These are phyloP conservation scores for Anagrus nilaparvatae DNA, from an alignment of 1,140 invertebrate genomes.

Conservation along the genomic window DNA sequence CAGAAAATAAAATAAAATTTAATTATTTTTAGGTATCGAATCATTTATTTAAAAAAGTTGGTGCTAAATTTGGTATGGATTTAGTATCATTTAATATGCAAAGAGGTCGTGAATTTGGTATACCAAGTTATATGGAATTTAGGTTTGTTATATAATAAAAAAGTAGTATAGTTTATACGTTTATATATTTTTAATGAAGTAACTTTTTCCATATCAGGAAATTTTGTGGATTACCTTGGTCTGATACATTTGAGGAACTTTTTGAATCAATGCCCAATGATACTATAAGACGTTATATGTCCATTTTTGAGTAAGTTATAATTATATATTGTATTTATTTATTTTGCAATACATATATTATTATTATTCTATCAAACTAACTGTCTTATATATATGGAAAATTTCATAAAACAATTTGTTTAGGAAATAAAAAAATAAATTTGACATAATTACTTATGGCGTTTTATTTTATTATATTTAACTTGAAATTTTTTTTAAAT, in stretches of 20 bases:
- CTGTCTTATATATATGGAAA: neutral
- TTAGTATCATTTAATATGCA: constrained; percentile 92
- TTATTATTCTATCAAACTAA: neutral
- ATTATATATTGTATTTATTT: neutral
- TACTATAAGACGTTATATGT: constrained; percentile 65
- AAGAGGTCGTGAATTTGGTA: constrained; percentile 81
- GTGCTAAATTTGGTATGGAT: constrained; percentile 78
- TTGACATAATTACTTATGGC: constrained; percentile 1
- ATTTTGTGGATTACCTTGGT: constrained; percentile 77
- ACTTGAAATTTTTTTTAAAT: too few relatives aligned
- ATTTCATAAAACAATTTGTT: neutral
- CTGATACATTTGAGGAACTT: constrained; percentile 73
- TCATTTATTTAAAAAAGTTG: constrained; percentile 82
- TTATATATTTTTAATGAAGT: neutral
- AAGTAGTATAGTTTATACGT: constrained; percentile 66
- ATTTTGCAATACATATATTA: neutral
- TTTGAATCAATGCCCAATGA: constrained; percentile 83
- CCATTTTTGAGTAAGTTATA: constrained; percentile 60
- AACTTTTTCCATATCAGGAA: constrained; percentile 46
- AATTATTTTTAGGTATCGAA: constrained; percentile 60
- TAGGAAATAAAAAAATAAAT: too few relatives aligned
- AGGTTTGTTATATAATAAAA: constrained; percentile 43
- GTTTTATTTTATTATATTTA: too few relatives aligned
- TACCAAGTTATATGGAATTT: constrained; percentile 88
- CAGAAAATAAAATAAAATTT: neutral